Evolutionary conservation across 2,888 invertebrate genomes (phyloP), one percentile per base, ranked within the genome.

Genomic region (Acheta domesticus): DNA sequence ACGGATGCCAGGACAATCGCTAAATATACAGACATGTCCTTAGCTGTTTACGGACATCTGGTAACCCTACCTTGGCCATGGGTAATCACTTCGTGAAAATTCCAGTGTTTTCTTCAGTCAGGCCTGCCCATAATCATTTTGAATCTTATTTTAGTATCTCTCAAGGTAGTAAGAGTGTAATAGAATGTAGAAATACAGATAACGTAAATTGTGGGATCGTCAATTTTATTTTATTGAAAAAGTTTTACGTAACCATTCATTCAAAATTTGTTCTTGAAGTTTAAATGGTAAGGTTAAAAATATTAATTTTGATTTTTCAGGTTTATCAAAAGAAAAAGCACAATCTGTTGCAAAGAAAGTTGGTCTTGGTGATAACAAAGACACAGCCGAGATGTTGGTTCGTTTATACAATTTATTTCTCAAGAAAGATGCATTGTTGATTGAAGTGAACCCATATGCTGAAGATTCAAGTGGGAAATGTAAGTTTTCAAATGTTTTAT

Each of bases 391-490:
- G 75, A 93, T 95, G 89, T 91, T 98, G 76, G 87, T 93, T 83
- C 94, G 92, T 84, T 90, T 98, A 88, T 97, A 97, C 85, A 91
- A 93, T 77, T 87, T 98, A 84, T 98, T 98, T 86, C 86, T 94
- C 12, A 92, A 94, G 85, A 95, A 95, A 85, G 98, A 98, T 88
- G 96, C 97, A 2, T 90, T 96, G 23, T 88, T 96, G 81, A 92
- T 96, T 85, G 98, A 98, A 89, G 94, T 98, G 79, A 98, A 98
- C 88, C 98, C 98, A 4, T 94, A 96, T 85, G 96, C 97, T 50
- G 97, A 98, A 87, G 97, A 97, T 87, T 93, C 94, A 48, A 89
- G 93, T 83, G 93, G 93, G 84, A 87, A 92, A 86, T 93, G 93
- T 93, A 88, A 89, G 90, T 82, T 76, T 19, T 62, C 5, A 36